These are phyloP conservation scores for Gadus chalcogrammus DNA, from an alignment of 2,113 vertebrate genomes.

Conservation along the genomic window DNA sequence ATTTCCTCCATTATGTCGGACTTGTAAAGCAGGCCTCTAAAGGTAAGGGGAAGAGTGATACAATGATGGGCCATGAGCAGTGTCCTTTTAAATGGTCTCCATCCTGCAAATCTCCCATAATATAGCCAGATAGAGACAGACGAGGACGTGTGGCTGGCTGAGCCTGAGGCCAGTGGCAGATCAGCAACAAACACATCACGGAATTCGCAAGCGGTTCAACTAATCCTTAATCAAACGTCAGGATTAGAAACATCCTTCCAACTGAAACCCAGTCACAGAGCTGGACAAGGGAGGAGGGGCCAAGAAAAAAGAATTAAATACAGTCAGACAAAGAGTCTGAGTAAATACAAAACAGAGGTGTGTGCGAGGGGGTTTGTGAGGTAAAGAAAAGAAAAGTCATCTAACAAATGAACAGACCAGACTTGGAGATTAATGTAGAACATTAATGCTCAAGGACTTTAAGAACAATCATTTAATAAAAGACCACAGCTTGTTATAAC, in stretches of 20 bases:
- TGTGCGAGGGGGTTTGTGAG: not conserved
- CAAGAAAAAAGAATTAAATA: not conserved
- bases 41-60: too few relatives aligned
- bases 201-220: conserved; percentile 14
- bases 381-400: conserved; percentile 11
- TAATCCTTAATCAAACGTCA: conserved; percentile 59
- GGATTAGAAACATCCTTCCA: conserved; percentile 50
- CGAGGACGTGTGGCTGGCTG: too few relatives aligned
- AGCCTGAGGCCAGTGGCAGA: too few relatives aligned
- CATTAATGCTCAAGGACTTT: too few relatives aligned
- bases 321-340: not conserved
- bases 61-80: too few relatives aligned
- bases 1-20: too few relatives aligned
- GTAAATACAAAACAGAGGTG: too few relatives aligned
- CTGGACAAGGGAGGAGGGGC: not conserved
- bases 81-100: too few relatives aligned
- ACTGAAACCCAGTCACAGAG: conserved; percentile 13
- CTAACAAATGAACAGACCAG: not conserved
- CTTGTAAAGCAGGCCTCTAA: too few relatives aligned
- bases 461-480: not conserved
- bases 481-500: not conserved
- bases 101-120: too few relatives aligned
- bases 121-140: too few relatives aligned
- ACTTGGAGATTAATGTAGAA: conserved; percentile 3
- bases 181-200: not conserved